These are phyloP conservation scores for Urosaurus nigricauda DNA, from an alignment of 2,797 vertebrate species.

Conservation along the genomic window DNA sequence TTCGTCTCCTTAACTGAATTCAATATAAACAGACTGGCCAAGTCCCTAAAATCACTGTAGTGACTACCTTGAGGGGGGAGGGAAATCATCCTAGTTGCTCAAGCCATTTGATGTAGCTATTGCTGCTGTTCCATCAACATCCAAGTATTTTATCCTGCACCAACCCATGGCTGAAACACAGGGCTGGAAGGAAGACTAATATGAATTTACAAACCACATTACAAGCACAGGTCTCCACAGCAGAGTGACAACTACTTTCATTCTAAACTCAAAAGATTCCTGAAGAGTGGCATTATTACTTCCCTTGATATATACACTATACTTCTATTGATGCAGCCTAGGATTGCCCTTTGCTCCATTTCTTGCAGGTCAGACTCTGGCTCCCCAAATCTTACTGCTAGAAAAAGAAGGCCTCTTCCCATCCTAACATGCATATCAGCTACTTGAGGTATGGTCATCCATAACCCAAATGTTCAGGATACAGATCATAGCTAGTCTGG, in stretches of 20 bases:
- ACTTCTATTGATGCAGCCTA: too few relatives aligned
- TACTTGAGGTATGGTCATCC: not conserved
- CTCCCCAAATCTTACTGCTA: too few relatives aligned
- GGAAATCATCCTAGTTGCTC: not conserved
- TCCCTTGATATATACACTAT: too few relatives aligned
- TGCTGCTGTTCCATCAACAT: not conserved
- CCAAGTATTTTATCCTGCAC: not conserved
- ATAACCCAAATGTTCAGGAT: not conserved
- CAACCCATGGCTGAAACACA: not conserved
- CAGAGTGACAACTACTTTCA: not conserved
- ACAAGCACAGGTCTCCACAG: not conserved
- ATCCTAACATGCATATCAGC: not conserved
- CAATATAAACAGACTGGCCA: constrained; percentile 10
- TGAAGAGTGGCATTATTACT: too few relatives aligned
- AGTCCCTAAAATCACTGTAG: not conserved
- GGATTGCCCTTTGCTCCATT: not conserved
- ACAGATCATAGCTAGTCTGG: not conserved
- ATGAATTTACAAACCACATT: not conserved
- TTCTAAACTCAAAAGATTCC: not conserved
- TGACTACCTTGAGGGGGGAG: constrained; percentile 2
- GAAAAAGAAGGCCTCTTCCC: too few relatives aligned
- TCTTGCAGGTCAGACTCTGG: not conserved
- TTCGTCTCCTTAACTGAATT: not conserved
- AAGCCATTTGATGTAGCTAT: not conserved
- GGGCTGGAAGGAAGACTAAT: not conserved